A percentile compares a stretch with the other conserved stretches of the same genome.
Conservation (phyloP, 2,113 vertebrate species). For the Crotalus helleri region DNA sequence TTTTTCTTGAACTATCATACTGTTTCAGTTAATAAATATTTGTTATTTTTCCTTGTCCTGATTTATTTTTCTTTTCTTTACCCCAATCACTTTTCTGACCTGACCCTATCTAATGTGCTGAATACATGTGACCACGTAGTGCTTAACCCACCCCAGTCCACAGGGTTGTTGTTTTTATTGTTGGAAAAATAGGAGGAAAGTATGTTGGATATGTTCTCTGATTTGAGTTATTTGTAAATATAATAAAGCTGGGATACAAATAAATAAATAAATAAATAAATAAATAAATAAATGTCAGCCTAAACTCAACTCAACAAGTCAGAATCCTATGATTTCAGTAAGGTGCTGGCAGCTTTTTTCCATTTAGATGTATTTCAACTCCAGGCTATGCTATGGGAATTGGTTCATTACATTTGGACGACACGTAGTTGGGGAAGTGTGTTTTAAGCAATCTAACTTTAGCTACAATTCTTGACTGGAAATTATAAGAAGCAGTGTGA, state of each 20-base stretch:
- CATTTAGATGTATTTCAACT: neutral
- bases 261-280: too few species aligned
- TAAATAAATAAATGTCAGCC: neutral
- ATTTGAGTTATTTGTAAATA: neutral
- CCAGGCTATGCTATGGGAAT: neutral
- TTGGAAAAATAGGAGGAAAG: neutral
- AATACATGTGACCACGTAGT: neutral
- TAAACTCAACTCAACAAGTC: neutral
- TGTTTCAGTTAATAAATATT: neutral
- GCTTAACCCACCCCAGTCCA: neutral
- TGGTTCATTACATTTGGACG: neutral
- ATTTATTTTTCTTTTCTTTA: neutral
- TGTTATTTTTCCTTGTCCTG: neutral
- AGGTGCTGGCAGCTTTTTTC: neutral
- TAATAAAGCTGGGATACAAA: neutral
- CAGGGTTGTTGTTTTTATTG: neutral
- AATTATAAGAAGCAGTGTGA: neutral
- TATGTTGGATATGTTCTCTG: neutral
- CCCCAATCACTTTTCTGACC: neutral
- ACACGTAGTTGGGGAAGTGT: neutral
- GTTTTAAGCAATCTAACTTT: neutral
- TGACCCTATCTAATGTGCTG: neutral
- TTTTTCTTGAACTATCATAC: neutral
- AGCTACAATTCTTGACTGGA: neutral
- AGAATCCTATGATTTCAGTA: neutral